Base-by-base conservation (phyloP, 2,888 invertebrate species). In the Meiosimyza decipiens region DNA sequence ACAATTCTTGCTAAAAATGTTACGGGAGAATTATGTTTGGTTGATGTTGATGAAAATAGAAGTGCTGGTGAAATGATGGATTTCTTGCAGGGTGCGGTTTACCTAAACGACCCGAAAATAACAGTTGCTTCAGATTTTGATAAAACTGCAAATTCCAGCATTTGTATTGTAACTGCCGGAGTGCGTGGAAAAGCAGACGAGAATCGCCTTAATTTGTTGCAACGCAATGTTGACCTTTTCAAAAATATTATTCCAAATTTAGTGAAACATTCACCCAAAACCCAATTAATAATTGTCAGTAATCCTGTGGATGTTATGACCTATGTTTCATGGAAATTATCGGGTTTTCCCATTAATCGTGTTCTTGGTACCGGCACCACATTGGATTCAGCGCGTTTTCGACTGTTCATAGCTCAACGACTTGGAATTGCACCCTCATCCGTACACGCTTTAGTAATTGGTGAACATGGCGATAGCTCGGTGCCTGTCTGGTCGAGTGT, bases 401-500 rank as follows among this genome's bases (percentile, higher is more conserved):
- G 95, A 4, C 94, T 93, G 84, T 88, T 95, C 62, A 88, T 97
- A 60, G 93, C 94, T 0, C 91, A 95, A 83, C 91, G 90, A 76
- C 88, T 97, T 15, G 90, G 91, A 54, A 90, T 96, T 18, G 93
- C 95, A 0, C 90, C 95, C 0, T 90, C 91, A 9, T 94, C 93
- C 73, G 92, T 93, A 77, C 94, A 95, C 80, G 96, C 94, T 0
- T 96, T 92, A 90, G 93, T 97, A 94, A 94, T 79, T 28, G 28
- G 28, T 28, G 28, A 28, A 4, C 28, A 28, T 28, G 28, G 28
- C 28, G 28, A 28, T 28, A 91, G 92, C 40, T 93, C 93, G 78
- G 94, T 96, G 73, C 92, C 96, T 1, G 93, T 96, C 1, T 96
- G 96, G 96, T 95, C 95, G 1, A 93, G 94, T 7, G 95, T 95